phyloP scores from a whole-genome alignment of 2,113 vertebrate genomes.

The Loxodonta africana region DNA sequence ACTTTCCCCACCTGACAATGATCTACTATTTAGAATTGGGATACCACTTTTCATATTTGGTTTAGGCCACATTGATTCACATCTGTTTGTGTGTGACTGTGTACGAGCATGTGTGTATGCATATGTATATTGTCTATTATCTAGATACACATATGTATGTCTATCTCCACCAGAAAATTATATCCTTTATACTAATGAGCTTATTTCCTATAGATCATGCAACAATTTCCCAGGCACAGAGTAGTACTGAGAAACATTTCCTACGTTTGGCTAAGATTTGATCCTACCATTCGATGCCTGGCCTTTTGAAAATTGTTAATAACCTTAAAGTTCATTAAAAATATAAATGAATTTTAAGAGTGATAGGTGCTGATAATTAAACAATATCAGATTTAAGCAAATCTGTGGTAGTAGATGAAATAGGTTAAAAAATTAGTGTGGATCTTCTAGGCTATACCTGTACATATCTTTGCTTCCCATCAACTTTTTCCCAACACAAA shows the following conservation, averaged over 20 bases:
- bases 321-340: neutral
- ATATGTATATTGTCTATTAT: neutral
- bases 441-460: neutral
- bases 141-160: neutral
- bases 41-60: neutral
- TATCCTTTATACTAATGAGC: neutral
- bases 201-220: neutral
- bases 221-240: neutral
- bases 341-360: conserved; percentile 2
- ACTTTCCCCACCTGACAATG: neutral
- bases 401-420: neutral
- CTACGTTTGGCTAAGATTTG: conserved; percentile 14
- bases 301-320: conserved; percentile 5
- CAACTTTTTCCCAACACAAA: neutral
- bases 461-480: neutral
- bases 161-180: neutral
- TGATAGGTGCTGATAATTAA: neutral
- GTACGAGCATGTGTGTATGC: neutral
- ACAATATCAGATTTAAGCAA: neutral
- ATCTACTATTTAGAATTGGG: neutral
- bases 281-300: neutral
- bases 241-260: neutral
- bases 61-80: neutral
- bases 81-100: neutral
- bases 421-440: neutral